phyloP scores from a whole-genome alignment of 2,797 vertebrate genomes.

The Sarcoramphus papa region DNA sequence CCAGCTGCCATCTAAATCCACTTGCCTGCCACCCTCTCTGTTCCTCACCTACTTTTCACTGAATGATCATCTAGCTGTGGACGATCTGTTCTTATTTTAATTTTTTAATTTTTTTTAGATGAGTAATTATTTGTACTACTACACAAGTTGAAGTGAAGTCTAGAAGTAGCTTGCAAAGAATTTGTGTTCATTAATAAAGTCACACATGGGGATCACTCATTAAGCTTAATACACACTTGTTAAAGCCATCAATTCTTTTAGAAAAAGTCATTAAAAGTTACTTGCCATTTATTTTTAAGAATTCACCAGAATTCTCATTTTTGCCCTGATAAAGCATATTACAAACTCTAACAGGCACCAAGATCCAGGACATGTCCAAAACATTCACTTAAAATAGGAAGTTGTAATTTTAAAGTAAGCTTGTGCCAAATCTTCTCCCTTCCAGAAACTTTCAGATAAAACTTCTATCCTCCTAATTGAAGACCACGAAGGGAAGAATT shows the following conservation, averaged over 20 bases:
- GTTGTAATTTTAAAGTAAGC: neutral
- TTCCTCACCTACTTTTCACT: neutral
- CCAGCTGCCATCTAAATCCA: neutral
- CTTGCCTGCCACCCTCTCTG: neutral
- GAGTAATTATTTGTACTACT: neutral
- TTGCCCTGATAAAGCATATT: neutral
- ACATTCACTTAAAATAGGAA: neutral
- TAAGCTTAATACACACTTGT: neutral
- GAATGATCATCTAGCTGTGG: neutral
- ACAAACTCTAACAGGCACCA: neutral
- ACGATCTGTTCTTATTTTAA: neutral
- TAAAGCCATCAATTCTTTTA: neutral
- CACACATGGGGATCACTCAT: neutral
- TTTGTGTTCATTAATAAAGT: neutral
- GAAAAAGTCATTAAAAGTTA: neutral
- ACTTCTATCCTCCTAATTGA: neutral
- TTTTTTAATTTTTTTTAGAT: neutral
- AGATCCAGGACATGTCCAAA: neutral
- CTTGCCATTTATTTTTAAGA: neutral
- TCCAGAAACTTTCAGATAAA: neutral
- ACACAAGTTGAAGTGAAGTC: neutral
- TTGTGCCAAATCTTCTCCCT: neutral
- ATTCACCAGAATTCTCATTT: neutral
- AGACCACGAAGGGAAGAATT: neutral
- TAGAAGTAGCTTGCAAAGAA: neutral